Evolutionary conservation across 2,113 vertebrate species (phyloP).

Genomic region (Drymodes brunneopygia): DNA sequence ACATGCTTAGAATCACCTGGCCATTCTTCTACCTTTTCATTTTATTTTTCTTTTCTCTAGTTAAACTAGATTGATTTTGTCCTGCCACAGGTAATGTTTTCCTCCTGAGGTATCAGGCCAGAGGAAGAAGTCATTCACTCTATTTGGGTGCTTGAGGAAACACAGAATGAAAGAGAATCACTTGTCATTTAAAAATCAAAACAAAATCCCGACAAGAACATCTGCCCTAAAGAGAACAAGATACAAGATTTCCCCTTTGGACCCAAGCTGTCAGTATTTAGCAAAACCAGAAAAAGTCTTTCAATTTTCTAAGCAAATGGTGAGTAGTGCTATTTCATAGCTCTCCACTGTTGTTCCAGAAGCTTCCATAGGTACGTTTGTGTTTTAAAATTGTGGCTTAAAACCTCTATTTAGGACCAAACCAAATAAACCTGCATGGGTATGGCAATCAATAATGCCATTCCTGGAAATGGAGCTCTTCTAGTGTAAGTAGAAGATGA

Average conservation of each 20-base stretch:
- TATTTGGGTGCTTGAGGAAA: slow-evolving; percentile 2
- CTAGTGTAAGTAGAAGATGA: not conserved
- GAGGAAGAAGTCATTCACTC: not conserved
- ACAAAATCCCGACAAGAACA: not conserved
- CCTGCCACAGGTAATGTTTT: not conserved
- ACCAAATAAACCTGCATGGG: not conserved
- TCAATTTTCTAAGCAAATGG: not conserved
- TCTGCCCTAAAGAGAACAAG: not conserved
- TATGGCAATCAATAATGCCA: not conserved
- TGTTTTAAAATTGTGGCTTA: not conserved
- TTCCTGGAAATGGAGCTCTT: not conserved
- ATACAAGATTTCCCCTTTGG: not conserved
- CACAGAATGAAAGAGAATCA: not conserved
- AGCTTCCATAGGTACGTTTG: not conserved
- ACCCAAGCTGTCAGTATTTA: not conserved
- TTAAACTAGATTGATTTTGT: not conserved
- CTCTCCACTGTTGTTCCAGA: not conserved
- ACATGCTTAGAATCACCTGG: not conserved
- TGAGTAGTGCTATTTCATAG: not conserved
- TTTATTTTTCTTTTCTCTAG: not conserved
- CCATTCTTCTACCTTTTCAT: not conserved
- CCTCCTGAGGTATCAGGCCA: not conserved
- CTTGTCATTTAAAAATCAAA: not conserved
- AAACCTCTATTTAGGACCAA: not conserved
- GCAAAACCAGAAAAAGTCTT: not conserved